phyloP scores from a whole-genome alignment of 1,140 invertebrate species.

The Lerema accius region DNA sequence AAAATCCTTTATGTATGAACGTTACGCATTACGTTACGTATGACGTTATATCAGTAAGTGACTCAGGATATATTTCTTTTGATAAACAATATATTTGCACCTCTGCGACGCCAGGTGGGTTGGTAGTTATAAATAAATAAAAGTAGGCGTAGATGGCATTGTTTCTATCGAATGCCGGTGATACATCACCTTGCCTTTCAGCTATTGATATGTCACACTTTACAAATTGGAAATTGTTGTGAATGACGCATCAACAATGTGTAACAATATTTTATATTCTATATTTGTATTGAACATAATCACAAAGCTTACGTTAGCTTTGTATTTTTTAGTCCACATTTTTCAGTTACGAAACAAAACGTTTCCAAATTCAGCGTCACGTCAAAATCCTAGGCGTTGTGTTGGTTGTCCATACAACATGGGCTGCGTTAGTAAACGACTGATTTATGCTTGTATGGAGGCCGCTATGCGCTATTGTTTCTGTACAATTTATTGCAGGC shows the following conservation, averaged over 20 bases:
- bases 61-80: no score
- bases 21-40: no score
- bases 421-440: constrained; percentile 48
- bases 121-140: constrained; percentile 5
- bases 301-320: background rate
- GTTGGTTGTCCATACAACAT: constrained; percentile 46
- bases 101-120: no score
- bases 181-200: constrained; percentile 27
- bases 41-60: no score
- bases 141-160: background rate
- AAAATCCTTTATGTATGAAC: no score
- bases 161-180: constrained; percentile 19
- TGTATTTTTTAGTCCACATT: background rate
- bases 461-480: constrained; percentile 53
- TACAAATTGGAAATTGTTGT: no score
- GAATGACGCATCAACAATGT: no score
- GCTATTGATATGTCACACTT: background rate
- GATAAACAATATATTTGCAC: no score
- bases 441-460: constrained; percentile 56
- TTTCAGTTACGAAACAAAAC: constrained; percentile 3
- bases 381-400: constrained; percentile 15
- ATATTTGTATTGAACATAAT: no score
- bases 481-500: constrained; percentile 54
- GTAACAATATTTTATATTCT: background rate
- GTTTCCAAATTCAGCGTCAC: constrained; percentile 21